phyloP scores from a whole-genome alignment of 2,888 invertebrate genomes.

The Merodon equestris region DNA sequence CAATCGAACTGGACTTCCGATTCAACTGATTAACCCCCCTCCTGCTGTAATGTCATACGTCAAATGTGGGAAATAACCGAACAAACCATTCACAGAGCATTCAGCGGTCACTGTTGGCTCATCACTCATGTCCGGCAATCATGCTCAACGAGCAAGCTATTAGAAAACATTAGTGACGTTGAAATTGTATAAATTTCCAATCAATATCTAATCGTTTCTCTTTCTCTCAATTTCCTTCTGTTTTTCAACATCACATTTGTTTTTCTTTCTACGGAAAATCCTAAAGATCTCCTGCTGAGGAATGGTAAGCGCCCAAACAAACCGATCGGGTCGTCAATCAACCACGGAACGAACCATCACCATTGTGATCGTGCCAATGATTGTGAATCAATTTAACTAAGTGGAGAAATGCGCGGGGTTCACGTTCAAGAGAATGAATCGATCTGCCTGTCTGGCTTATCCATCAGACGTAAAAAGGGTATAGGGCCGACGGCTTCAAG shows the following conservation, averaged over 20 bases:
- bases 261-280: neutral
- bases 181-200: constrained; percentile 33
- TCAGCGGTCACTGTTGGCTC: constrained; percentile 7
- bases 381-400: constrained; percentile 61
- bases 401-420: constrained; percentile 6
- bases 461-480: constrained; percentile 52
- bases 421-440: constrained; percentile 54
- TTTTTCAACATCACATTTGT: constrained; percentile 14
- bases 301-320: neutral
- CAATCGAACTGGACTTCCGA: constrained; percentile 21
- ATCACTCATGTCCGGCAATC: constrained; percentile 5
- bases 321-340: constrained; percentile 19
- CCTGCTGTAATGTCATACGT: too few species aligned
- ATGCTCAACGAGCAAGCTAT: constrained; percentile 10
- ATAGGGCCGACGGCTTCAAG: constrained; percentile 39
- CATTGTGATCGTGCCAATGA: constrained; percentile 60
- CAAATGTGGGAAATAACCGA: constrained; percentile 43
- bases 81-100: constrained; percentile 46
- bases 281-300: constrained; percentile 29
- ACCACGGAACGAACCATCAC: constrained; percentile 39
- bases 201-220: constrained; percentile 12
- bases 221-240: constrained; percentile 3
- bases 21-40: neutral
- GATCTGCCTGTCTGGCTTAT: constrained; percentile 62
- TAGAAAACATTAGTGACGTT: constrained; percentile 18